phyloP scores from a whole-genome alignment of 1,140 invertebrate genomes.

The Neuroterus valhalla region DNA sequence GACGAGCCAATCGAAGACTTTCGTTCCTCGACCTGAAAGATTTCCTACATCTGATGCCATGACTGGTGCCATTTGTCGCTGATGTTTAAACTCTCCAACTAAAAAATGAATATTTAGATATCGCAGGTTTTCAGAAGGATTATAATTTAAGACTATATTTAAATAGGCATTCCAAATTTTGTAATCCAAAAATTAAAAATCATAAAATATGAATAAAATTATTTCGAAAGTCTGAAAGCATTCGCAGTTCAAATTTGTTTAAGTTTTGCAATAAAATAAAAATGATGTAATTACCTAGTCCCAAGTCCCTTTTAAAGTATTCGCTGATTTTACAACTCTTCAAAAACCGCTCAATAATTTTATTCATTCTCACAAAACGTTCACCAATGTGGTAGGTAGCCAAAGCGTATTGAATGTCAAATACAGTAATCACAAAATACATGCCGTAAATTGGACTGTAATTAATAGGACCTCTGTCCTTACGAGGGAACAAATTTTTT shows the following conservation, averaged over 20 bases:
- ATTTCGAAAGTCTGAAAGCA: too few relatives aligned
- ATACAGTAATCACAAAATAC: slow-evolving; percentile 65
- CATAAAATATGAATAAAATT: neutral
- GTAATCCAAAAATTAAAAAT: neutral
- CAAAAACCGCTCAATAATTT: slow-evolving; percentile 60
- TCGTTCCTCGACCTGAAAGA: slow-evolving; percentile 48
- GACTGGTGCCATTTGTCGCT: slow-evolving; percentile 51
- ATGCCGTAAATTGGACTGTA: slow-evolving; percentile 68
- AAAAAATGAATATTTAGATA: too few relatives aligned
- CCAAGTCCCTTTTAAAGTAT: slow-evolving; percentile 60
- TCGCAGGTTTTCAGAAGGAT: too few relatives aligned
- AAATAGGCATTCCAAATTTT: too few relatives aligned
- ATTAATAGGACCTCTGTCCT: slow-evolving; percentile 68
- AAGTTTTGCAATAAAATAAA: too few relatives aligned
- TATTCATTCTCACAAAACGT: slow-evolving; percentile 66
- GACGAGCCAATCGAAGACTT: slow-evolving; percentile 53
- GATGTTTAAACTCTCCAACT: slow-evolving; percentile 37
- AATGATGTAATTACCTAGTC: slow-evolving; percentile 50
- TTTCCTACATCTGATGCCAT: slow-evolving; percentile 51
- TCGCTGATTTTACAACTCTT: slow-evolving; percentile 49
- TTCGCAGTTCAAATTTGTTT: too few relatives aligned
- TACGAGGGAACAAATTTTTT: slow-evolving; percentile 47
- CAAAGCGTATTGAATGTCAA: slow-evolving; percentile 69
- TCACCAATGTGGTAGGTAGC: slow-evolving; percentile 63
- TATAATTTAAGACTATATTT: too few relatives aligned